These are phyloP conservation scores for Istiophorus platypterus DNA, from an alignment of 2,113 vertebrate genomes.

Conservation along the genomic window DNA sequence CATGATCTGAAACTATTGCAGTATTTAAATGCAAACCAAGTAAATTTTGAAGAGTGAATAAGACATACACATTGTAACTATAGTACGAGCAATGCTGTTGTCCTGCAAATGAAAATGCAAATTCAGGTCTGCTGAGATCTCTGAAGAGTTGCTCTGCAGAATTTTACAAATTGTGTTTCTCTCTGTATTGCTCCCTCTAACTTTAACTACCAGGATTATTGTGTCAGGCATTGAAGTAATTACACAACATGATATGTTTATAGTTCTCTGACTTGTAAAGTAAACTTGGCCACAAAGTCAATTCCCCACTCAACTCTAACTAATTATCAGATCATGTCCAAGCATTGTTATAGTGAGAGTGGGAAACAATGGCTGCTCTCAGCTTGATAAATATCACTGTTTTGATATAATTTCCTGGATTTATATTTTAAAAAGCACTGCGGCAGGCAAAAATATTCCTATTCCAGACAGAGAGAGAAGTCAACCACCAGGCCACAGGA, in stretches of 20 bases:
- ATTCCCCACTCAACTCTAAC: constrained; percentile 36
- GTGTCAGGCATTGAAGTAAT: constrained; percentile 50
- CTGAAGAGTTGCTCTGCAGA: constrained; percentile 45
- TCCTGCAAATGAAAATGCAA: constrained; percentile 15
- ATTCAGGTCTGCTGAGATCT: constrained; percentile 42
- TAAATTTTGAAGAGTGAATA: not conserved
- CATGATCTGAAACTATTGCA: not conserved
- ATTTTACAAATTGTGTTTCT: not conserved
- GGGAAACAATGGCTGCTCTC: constrained; percentile 52
- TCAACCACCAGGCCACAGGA: constrained; percentile 15
- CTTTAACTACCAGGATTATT: constrained; percentile 6
- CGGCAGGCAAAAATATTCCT: constrained; percentile 15
- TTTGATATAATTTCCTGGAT: constrained; percentile 53
- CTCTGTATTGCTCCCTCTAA: constrained; percentile 27
- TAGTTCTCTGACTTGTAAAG: constrained; percentile 17
- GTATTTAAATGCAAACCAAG: not conserved
- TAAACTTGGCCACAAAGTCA: constrained; percentile 52
- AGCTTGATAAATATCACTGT: constrained; percentile 59
- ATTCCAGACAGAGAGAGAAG: constrained; percentile 34
- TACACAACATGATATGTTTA: constrained; percentile 43
- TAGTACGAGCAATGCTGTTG: not conserved
- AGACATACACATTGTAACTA: not conserved
- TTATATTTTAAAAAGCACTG: constrained; percentile 33
- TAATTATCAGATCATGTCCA: constrained; percentile 15
- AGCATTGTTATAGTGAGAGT: constrained; percentile 22